A percentile compares a stretch with the other conserved stretches of the same genome.
These are phyloP conservation scores for Drosophila cardini DNA, from an alignment of 1,140 invertebrate genomes.

Conservation along the genomic window DNA sequence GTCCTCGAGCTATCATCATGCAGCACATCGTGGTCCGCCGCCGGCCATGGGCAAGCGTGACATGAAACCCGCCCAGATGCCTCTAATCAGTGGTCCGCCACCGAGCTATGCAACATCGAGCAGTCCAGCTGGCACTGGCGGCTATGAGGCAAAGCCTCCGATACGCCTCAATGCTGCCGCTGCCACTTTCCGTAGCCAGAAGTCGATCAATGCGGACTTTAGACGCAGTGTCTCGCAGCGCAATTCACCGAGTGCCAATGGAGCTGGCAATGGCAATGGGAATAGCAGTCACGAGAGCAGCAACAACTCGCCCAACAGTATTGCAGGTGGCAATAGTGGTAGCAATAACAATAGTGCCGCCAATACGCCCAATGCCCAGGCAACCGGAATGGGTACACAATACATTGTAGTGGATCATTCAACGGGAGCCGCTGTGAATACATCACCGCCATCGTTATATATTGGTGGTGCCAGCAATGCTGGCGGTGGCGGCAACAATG, in stretches of 20 bases:
- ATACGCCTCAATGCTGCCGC: slow-evolving; percentile 75
- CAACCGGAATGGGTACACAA: slow-evolving; percentile 49
- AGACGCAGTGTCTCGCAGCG: slow-evolving; percentile 79
- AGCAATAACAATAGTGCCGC: slow-evolving; percentile 68
- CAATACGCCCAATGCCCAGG: slow-evolving; percentile 62
- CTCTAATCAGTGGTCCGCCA: slow-evolving; percentile 75
- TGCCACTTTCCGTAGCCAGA: slow-evolving; percentile 76
- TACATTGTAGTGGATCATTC: slow-evolving; percentile 70
- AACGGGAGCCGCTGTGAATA: slow-evolving; percentile 59
- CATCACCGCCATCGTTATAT: slow-evolving; percentile 64
- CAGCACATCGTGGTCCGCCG: slow-evolving; percentile 60
- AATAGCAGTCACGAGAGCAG: slow-evolving; percentile 81
- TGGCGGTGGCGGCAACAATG: slow-evolving; percentile 45
- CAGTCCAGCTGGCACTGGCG: slow-evolving; percentile 23
- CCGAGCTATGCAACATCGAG: slow-evolving; percentile 56
- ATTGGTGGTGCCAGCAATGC: slow-evolving; percentile 38
- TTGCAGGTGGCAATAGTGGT: slow-evolving; percentile 50
- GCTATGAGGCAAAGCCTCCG: slow-evolving; percentile 72
- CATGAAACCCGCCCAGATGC: slow-evolving; percentile 69
- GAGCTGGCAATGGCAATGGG: slow-evolving; percentile 52
- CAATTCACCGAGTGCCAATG: slow-evolving; percentile 82
- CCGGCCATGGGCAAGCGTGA: slow-evolving; percentile 70
- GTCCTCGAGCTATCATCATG: slow-evolving; percentile 54
- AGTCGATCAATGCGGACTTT: slow-evolving; percentile 73
- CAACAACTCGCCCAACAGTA: slow-evolving; percentile 84